These are phyloP conservation scores for Struthidea cinerea DNA, from an alignment of 2,113 vertebrate species.

Conservation along the genomic window DNA sequence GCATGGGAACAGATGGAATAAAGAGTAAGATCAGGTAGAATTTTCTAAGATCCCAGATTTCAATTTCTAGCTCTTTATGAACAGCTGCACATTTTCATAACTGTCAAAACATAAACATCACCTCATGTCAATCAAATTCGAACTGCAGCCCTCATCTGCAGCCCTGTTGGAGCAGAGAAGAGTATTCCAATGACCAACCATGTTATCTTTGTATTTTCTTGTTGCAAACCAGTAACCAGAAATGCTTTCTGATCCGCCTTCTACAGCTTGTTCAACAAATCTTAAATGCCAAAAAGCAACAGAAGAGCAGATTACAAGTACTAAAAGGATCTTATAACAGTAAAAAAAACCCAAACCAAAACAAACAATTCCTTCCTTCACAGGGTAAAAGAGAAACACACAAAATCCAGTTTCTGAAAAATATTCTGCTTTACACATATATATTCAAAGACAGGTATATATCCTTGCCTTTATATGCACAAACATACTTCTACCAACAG, in stretches of 20 bases:
- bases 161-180: background rate
- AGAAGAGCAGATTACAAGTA: background rate
- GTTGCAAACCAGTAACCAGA: background rate
- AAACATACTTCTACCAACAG: background rate
- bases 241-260: background rate
- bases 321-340: background rate
- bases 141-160: background rate
- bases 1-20: background rate
- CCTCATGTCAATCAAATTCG: background rate
- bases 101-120: constrained; percentile 25
- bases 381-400: background rate
- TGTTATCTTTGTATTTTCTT: background rate
- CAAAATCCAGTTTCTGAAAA: background rate
- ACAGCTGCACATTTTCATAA: constrained; percentile 46
- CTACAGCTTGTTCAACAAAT: background rate
- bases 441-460: background rate
- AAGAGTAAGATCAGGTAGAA: background rate
- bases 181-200: background rate
- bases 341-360: background rate
- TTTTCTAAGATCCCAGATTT: constrained; percentile 16
- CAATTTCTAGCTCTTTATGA: background rate
- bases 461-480: background rate
- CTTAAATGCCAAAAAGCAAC: background rate
- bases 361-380: background rate
- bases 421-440: background rate